Evolutionary conservation across 2,888 invertebrate genomes (phyloP).

Genomic region (Parnassius glacialis): DNA sequence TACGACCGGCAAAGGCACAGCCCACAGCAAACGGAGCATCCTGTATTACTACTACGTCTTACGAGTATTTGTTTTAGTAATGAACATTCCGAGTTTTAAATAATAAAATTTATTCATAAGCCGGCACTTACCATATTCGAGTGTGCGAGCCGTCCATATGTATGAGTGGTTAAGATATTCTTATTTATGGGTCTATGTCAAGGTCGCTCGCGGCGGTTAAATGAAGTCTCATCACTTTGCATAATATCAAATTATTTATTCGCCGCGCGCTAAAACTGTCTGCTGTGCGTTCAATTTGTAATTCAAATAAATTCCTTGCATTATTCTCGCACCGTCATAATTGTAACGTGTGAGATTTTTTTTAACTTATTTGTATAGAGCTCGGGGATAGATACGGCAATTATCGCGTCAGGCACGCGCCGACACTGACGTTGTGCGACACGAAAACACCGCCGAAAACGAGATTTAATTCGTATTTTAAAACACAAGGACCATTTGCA

Average conservation of each 20-base stretch:
- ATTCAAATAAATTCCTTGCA: conserved; percentile 74
- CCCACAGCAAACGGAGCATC: conserved; percentile 50
- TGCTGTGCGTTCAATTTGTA: conserved; percentile 72
- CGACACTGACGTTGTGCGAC: not conserved
- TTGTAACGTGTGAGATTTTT: conserved; percentile 67
- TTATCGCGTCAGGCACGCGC: conserved; percentile 25
- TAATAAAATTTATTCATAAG: conserved; percentile 81
- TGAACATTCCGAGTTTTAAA: conserved; percentile 80
- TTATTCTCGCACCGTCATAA: conserved; percentile 66
- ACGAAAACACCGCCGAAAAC: not conserved
- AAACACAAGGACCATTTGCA: conserved; percentile 3
- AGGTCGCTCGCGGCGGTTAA: conserved; percentile 65
- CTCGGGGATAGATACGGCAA: conserved; percentile 14
- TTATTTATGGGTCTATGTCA: conserved; percentile 80
- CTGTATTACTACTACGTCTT: conserved; percentile 76
- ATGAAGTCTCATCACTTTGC: conserved; percentile 73
- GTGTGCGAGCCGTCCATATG: conserved; percentile 78
- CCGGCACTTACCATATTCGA: conserved; percentile 78
- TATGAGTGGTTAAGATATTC: conserved; percentile 79
- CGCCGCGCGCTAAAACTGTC: conserved; percentile 74
- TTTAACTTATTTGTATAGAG: conserved; percentile 42
- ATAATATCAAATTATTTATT: conserved; percentile 80
- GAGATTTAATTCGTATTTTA: not conserved
- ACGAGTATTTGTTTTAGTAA: conserved; percentile 81
- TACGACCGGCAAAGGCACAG: not conserved